These are phyloP conservation scores for Drosophila nikananu DNA, from an alignment of 1,140 invertebrate genomes.

Conservation along the genomic window DNA sequence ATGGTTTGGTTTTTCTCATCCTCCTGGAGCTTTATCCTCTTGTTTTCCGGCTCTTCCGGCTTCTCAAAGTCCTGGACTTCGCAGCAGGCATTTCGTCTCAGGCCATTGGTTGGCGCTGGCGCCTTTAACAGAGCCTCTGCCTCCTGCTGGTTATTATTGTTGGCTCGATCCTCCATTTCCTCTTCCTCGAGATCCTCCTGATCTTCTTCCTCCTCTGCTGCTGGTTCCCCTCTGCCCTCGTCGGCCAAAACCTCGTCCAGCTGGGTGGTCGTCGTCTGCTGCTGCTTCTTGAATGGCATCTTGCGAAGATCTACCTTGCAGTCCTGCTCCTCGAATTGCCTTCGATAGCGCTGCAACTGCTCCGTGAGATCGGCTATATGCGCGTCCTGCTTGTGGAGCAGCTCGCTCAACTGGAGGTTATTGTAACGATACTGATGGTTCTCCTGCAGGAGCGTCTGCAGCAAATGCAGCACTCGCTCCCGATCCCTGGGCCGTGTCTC, in stretches of 20 bases:
- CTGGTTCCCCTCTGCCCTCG: conserved; percentile 1
- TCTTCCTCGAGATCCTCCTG: conserved; percentile 44
- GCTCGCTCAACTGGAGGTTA: conserved; percentile 71
- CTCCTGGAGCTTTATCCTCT: conserved; percentile 54
- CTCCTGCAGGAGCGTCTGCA: conserved; percentile 77
- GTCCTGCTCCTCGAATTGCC: conserved; percentile 60
- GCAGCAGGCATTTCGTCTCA: conserved; percentile 54
- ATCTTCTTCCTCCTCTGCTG: conserved; percentile 37
- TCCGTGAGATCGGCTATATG: conserved; percentile 76
- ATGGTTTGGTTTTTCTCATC: conserved; percentile 16
- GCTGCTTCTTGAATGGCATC: conserved; percentile 69
- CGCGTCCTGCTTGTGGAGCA: conserved; percentile 71
- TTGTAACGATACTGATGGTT: conserved; percentile 78
- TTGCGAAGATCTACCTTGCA: conserved; percentile 55
- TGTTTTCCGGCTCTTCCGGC: conserved; percentile 44
- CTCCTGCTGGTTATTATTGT: conserved; percentile 65
- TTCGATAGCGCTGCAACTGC: conserved; percentile 71
- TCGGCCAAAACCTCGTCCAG: conserved; percentile 24
- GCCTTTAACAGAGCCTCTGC: conserved; percentile 26
- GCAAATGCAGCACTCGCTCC: conserved; percentile 67
- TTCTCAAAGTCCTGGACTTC: conserved; percentile 23
- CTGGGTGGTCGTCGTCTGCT: conserved; percentile 8
- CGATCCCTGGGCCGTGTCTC: conserved; percentile 73
- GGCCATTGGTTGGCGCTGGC: conserved; percentile 47
- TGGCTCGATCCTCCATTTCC: conserved; percentile 61